Evolutionary conservation across 2,888 invertebrate genomes (phyloP), one percentile per base, ranked within the genome.

Genomic region (Plagodis dolabraria): DNA sequence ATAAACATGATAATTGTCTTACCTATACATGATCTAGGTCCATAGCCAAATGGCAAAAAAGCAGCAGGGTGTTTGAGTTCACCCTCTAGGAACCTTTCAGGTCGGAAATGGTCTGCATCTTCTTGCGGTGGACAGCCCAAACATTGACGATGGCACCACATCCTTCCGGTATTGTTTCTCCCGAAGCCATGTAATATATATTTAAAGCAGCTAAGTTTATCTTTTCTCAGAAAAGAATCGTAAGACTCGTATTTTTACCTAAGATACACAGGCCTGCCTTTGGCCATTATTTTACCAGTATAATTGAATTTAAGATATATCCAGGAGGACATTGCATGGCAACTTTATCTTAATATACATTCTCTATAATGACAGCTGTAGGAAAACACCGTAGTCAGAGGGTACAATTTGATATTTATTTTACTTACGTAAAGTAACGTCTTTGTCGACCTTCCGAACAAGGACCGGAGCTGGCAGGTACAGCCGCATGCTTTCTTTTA

Each of bases 71-170:
- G 74, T 6, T 49, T 44, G 11, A 64, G 57, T 0, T 69, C 35
- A 0, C 60, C 47, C 8, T 78, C 67, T 1, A 79, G 45, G 59
- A 82, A 82, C 50, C 83, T 63, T 12, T 82, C 83, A 6, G 83
- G 83, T 33, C 73, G 63, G 53, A 78, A 83, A 59, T 64, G 52
- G 22, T 80, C 76, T 0, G 79, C 80, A 53, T 83, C 81, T 0
- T 61, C 64, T 82, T 76, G 69, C 86, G 95, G 49, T 95, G 95
- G 46, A 74, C 10, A 0, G 74, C 75, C 75, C 76, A 78, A 5
- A 76, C 71, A 45, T 68, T 65, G 7, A 77, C 43, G 0, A 74
- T 40, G 0, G 76, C 8, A 0, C 72, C 71, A 33, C 67, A 69
- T 5, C 69, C 72, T 7, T 71, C 54, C 0, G 73, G 67, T 7